Evolutionary conservation across 1,140 invertebrate species (phyloP), one percentile per base, ranked within the genome.

Genomic region (Episyrphus balteatus): DNA sequence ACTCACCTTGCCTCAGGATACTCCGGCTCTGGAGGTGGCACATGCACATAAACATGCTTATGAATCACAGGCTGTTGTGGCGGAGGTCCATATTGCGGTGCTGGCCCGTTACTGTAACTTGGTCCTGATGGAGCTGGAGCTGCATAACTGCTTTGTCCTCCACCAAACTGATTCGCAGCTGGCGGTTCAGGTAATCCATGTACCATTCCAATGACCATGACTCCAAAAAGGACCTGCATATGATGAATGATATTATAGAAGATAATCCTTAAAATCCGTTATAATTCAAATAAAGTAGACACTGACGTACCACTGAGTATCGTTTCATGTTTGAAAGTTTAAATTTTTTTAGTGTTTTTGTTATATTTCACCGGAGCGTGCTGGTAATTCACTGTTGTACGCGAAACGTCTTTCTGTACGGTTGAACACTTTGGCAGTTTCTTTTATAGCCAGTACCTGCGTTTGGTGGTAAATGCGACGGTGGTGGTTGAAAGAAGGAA

Each of bases 1-100:
- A 42, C 59, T 63, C 67, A 73, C 62, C 72, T 77, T 3, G 83
- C 77, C 2, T 77, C 72, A 32, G 77, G 76, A 60, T 83, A 80
- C 57, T 84, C 81, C 2, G 82, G 83, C 64, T 89, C 86, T 59
- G 84, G 85, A 15, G 86, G 86, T 42, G 86, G 84, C 18, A 89
- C 85, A 59, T 89, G 86, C 1, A 89, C 84, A 66, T 89, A 88
- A 3, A 89, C 85, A 61, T 88, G 85, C 64, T 88, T 88, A 63
- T 89, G 85, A 31, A 89, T 77, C 13, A 86, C 81, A 2, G 84
- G 83, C 11, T 71, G 70, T 58, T 85, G 82, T 43, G 78, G 73
- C 1, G 84, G 84, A 1, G 80, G 75, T 1, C 84, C 84, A 52
- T 88, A 88, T 43, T 76, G 73, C 1, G 79, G 75, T 0, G 76